Percentiles rank a stretch among this genome's conserved stretches.
Conservation (phyloP, 2,888 invertebrate genomes). For the Cerceris ruficornis region DNA sequence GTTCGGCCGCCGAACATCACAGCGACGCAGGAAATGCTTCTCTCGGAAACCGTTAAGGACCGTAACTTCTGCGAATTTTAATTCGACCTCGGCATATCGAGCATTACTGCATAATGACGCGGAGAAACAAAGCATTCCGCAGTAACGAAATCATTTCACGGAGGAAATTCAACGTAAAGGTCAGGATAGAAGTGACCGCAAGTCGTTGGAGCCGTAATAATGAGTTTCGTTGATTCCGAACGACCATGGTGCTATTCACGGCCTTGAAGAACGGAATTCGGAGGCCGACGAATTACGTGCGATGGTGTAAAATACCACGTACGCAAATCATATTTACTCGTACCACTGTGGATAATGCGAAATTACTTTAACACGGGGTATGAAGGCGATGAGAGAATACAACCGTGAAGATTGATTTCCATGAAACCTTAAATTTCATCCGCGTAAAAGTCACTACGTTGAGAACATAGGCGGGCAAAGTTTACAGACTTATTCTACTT, state of each 20-base stretch:
- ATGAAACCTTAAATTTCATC: constrained; percentile 7
- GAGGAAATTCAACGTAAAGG: constrained; percentile 34
- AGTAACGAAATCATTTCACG: constrained; percentile 39
- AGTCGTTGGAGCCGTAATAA: constrained; percentile 45
- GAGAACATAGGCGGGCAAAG: too few relatives aligned
- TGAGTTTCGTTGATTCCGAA: constrained; percentile 49
- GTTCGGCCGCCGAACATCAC: neutral
- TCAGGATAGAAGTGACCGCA: constrained; percentile 46
- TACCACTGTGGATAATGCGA: constrained; percentile 31
- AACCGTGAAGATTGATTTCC: constrained; percentile 38
- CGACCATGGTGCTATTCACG: constrained; percentile 38
- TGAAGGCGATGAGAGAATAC: neutral
- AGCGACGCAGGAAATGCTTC: neutral
- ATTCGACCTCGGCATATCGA: neutral
- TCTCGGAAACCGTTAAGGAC: neutral
- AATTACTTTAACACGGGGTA: constrained; percentile 32
- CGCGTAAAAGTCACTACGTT: neutral
- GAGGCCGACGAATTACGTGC: constrained; percentile 47
- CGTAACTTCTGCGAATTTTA: neutral
- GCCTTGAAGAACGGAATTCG: constrained; percentile 50
- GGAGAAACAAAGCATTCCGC: constrained; percentile 7
- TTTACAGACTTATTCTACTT: too few relatives aligned
- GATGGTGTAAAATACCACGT: constrained; percentile 39
- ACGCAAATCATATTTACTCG: constrained; percentile 24
- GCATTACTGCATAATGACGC: neutral